Evolutionary conservation across 1,140 invertebrate genomes (phyloP), one percentile per base, ranked within the genome.

Genomic region (Steinernema feltiae): DNA sequence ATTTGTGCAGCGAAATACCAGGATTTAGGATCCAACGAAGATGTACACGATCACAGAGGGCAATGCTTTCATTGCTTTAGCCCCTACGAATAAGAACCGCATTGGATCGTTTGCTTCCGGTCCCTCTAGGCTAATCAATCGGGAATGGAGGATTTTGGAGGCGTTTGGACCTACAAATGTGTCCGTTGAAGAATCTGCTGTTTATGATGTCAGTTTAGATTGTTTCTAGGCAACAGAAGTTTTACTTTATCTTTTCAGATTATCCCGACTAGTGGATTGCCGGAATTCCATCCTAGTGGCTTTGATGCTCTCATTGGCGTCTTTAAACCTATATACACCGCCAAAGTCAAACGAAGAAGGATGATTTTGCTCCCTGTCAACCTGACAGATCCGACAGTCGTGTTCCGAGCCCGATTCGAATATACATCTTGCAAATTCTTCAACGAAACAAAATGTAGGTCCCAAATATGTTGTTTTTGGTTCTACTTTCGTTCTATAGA

Each of bases 171-270:
- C 53, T 12, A n/a, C 7, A 3, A 27, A 63, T 3, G 53, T 63
- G 15, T 15, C 12, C 3, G 24, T 63, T 7, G 7, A 3, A 15
- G 53, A 63, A 7, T 17, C 12, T 7, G 53, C 53, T 12, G 53
- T 63, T 63, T 27, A 63, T 27, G 53, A 63, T 63, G 53, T 63
- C 7, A 63, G 35, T 41, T 63, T 63, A 63, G 53, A 63, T 18
- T 18, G 7, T 41, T 7, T 41, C 35, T 41, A 41, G 35, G 18
- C 35, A 41, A 7, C 35, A 18, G 35, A 41, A 7, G 35, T 7
- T 18, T 41, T 18, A 41, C 35, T 41, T 41, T 41, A 7, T 18
- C 18, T 41, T 41, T 41, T 41, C 35, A 41, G 35, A 41, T 63
- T 21, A 27, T 63, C 24, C 53, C 53, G 15, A 63, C 53, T 21